Evolutionary conservation across 2,888 invertebrate genomes (phyloP).

Genomic region (Cecidostiba fungosa): DNA sequence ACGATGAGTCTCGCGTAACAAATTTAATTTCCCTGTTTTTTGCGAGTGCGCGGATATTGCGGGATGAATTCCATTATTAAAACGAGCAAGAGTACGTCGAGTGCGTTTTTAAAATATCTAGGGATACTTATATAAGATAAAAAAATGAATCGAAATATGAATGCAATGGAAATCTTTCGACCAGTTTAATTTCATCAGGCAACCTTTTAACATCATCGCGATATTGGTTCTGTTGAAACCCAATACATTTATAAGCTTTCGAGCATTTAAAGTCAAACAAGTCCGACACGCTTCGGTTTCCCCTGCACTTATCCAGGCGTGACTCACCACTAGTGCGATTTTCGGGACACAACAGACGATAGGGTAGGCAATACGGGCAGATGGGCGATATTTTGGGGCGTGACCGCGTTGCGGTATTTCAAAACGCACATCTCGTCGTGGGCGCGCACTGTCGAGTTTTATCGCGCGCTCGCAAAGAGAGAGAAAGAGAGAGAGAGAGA

Average conservation of each 20-base stretch:
- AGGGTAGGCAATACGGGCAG: conserved; percentile 9
- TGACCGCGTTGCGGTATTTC: conserved; percentile 32
- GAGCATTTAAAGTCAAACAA: neutral
- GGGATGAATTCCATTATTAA: neutral
- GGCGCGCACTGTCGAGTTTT: neutral
- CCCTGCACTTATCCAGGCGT: conserved; percentile 21
- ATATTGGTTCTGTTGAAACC: too few relatives aligned
- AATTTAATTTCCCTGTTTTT: conserved; percentile 1
- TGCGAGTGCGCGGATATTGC: neutral
- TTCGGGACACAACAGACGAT: neutral
- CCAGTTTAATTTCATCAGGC: too few relatives aligned
- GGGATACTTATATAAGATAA: too few relatives aligned
- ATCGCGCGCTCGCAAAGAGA: neutral
- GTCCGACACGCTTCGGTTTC: neutral
- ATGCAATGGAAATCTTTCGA: too few relatives aligned
- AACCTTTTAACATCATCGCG: too few relatives aligned
- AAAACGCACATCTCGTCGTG: neutral
- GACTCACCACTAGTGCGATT: conserved; percentile 29
- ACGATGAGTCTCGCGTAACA: neutral
- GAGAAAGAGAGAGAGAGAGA: too few relatives aligned
- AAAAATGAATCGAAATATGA: too few relatives aligned
- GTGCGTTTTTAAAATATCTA: too few relatives aligned
- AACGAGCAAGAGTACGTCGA: too few relatives aligned
- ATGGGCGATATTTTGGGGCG: conserved; percentile 46
- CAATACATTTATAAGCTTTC: neutral